A percentile compares a stretch with the other conserved stretches of the same genome.
Evolutionary conservation across 2,113 vertebrate genomes (phyloP).

Genomic region (Trinectes maculatus): DNA sequence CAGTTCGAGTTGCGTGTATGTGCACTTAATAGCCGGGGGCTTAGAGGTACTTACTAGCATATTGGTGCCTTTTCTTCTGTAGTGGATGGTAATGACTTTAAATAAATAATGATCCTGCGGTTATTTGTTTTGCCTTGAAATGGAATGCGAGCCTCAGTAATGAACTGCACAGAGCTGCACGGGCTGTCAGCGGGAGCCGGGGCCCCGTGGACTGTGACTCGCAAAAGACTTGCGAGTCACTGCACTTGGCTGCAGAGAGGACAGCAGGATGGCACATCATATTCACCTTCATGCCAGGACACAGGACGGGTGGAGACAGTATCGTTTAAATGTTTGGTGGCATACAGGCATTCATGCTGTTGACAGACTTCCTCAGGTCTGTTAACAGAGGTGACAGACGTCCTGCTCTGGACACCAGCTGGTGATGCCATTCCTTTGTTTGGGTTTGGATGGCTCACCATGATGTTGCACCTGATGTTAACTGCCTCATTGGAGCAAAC

Average conservation of each 20-base stretch:
- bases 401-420: conserved; percentile 34
- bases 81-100: conserved; percentile 47
- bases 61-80: conserved; percentile 33
- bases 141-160: conserved; percentile 49
- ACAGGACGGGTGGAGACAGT: conserved; percentile 38
- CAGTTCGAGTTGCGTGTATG: conserved; percentile 20
- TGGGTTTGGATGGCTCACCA: conserved; percentile 27
- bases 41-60: conserved; percentile 34
- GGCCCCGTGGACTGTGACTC: conserved; percentile 32
- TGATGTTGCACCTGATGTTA: conserved; percentile 17
- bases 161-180: conserved; percentile 47
- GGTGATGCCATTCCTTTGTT: conserved; percentile 22
- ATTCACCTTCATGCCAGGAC: conserved; percentile 47
- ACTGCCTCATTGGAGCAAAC: conserved; percentile 16
- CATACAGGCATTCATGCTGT: not conserved
- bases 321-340: conserved; percentile 41
- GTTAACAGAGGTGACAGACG: conserved; percentile 42
- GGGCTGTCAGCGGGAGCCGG: conserved; percentile 45
- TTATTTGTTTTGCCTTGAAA: conserved; percentile 65
- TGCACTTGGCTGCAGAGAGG: conserved; percentile 34
- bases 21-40: conserved; percentile 31
- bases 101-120: conserved; percentile 60
- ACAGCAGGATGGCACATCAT: conserved; percentile 27
- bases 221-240: conserved; percentile 52
- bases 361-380: conserved; percentile 22